Percentiles rank a stretch among this genome's conserved stretches.
phyloP scores from a whole-genome alignment of 2,113 vertebrate species.

The Eclectus roratus region DNA sequence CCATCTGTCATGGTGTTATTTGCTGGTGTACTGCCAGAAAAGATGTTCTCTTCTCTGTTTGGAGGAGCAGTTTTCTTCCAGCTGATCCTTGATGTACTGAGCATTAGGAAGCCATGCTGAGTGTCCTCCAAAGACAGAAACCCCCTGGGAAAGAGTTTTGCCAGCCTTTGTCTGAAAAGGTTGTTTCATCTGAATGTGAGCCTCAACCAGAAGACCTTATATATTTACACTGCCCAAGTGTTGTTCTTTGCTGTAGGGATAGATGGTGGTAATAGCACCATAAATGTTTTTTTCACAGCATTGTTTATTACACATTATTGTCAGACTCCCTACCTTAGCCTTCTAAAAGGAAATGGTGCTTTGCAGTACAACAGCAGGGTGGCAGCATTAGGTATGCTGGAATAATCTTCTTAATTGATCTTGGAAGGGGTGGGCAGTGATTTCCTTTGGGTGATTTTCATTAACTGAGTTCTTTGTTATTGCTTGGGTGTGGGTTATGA shows the following conservation, averaged over 20 bases:
- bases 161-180: neutral
- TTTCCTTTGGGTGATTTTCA: conserved; percentile 51
- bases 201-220: neutral
- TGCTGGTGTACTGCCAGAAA: neutral
- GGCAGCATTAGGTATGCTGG: conserved; percentile 15
- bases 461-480: conserved; percentile 41
- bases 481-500: conserved; percentile 32
- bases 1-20: neutral
- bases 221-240: neutral
- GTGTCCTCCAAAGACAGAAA: neutral
- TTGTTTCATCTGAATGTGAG: neutral
- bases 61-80: neutral
- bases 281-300: neutral
- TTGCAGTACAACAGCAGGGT: neutral
- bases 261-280: neutral
- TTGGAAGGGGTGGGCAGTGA: conserved; percentile 12
- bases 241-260: neutral
- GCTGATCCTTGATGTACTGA: neutral
- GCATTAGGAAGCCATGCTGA: neutral
- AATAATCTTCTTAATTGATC: conserved; percentile 57
- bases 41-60: neutral
- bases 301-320: neutral
- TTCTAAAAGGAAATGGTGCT: neutral
- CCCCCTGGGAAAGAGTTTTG: neutral
- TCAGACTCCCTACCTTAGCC: neutral